Conservation (phyloP, 2,113 vertebrate species). For the Tachycineta bicolor region DNA sequence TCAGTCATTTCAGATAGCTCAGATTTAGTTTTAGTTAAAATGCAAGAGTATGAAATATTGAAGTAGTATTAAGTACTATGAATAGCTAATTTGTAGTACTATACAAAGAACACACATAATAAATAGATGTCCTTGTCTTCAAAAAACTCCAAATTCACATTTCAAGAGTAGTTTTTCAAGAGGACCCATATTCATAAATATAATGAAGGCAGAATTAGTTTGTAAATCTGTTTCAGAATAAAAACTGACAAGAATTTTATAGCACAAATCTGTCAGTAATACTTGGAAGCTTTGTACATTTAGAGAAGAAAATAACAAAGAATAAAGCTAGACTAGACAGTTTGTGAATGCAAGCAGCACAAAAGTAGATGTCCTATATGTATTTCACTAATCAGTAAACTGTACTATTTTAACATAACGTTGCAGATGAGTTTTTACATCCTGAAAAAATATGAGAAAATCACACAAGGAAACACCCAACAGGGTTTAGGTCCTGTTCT, state of each 20-base stretch:
- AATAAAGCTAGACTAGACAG: neutral
- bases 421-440: neutral
- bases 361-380: neutral
- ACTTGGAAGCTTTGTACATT: neutral
- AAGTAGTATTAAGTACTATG: no score
- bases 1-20: neutral
- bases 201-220: neutral
- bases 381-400: neutral
- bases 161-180: neutral
- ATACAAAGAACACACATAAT: neutral
- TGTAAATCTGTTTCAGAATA: neutral
- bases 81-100: no score
- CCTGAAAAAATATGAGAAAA: neutral
- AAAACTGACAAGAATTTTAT: neutral
- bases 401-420: neutral
- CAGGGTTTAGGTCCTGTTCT: neutral
- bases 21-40: neutral
- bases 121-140: neutral
- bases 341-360: neutral
- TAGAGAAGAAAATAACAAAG: neutral
- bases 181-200: neutral
- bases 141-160: neutral
- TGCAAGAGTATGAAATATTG: neutral
- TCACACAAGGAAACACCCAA: rapidly evolving
- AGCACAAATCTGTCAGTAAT: neutral